Evolutionary conservation across 2,113 vertebrate genomes (phyloP), one percentile per base, ranked within the genome.

Genomic region (Meleagris gallopavo): DNA sequence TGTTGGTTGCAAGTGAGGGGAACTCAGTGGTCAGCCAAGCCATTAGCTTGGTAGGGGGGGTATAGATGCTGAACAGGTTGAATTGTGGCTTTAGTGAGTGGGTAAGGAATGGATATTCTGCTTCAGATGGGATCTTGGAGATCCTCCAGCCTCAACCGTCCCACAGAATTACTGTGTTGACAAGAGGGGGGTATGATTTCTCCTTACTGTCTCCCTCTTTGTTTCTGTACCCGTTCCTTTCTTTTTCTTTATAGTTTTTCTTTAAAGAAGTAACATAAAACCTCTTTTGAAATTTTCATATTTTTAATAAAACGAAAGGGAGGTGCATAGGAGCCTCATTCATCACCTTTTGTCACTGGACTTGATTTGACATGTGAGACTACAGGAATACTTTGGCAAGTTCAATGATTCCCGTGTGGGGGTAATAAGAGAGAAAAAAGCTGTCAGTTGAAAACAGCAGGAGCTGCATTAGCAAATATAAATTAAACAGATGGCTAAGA

Each of bases 401-500:
- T 93, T 86, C 85, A 83, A 22, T 81, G 89, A 86, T 96, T 95
- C 95, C 95, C 18, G n/a, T 94, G 93, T 86, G 89, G 72, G 91
- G 93, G 95, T 95, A 97, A 94, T 95, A 95, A 91, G 91, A 96
- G 86, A 91, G 95, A 95, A 95, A 93, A 95, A 96, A 94, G 61
- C 88, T 96, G 96, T 96, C 93, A 95, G 85, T 90, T 93, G 83
- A 93, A 95, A 97, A 95, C 96, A 97, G 96, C 95, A 95, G 96
- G 96, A 93, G 80, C 88, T 93, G 91, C 90, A 97, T 97, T 97
- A 97, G 91, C 96, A 95, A 95, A 96, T 97, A 96, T 90, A 96
- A 96, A 97, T 95, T 95, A 97, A 95, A 96, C 96, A 97, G 95
- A 97, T 97, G 96, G 96, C 91, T 90, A 89, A 96, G 96, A 94